A percentile compares a stretch with the other conserved stretches of the same genome.
These are phyloP conservation scores for Phoxinus phoxinus DNA, from an alignment of 2,113 vertebrate genomes.

Conservation along the genomic window DNA sequence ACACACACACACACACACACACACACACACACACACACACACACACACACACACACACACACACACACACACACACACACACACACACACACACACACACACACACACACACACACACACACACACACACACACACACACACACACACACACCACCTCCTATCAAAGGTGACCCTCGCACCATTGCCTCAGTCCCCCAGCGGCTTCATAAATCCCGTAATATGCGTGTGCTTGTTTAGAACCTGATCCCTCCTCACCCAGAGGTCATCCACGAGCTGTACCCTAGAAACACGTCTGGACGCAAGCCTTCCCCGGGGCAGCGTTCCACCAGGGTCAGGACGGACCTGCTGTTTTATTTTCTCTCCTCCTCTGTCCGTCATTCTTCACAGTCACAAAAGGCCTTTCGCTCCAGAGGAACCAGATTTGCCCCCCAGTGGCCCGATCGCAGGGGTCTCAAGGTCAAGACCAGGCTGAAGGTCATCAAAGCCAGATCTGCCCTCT, in stretches of 20 bases:
- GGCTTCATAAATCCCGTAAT: slow-evolving; percentile 61
- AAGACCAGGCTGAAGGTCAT: slow-evolving; percentile 65
- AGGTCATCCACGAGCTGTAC: slow-evolving; percentile 34
- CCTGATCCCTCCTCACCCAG: slow-evolving; percentile 57
- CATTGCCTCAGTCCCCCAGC: slow-evolving; percentile 38
- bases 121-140: slow-evolving; percentile 8
- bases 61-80: slow-evolving; percentile 41
- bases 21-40: slow-evolving; percentile 45
- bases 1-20: slow-evolving; percentile 40
- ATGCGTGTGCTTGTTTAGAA: slow-evolving; percentile 65
- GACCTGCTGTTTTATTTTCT: slow-evolving; percentile 61
- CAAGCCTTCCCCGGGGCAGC: slow-evolving; percentile 50
- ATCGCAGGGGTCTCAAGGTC: slow-evolving; percentile 62
- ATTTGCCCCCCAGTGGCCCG: slow-evolving; percentile 33
- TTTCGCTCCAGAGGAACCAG: slow-evolving; percentile 46
- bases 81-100: slow-evolving; percentile 1
- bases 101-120: slow-evolving; percentile 15
- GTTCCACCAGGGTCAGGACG: slow-evolving; percentile 62
- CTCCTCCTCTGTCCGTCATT: slow-evolving; percentile 56
- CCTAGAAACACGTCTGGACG: slow-evolving; percentile 50
- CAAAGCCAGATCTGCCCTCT: slow-evolving; percentile 62
- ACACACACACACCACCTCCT: slow-evolving; percentile 43
- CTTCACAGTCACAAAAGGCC: slow-evolving; percentile 56
- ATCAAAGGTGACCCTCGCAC: slow-evolving; percentile 63
- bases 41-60: slow-evolving; percentile 45